Base-by-base conservation (phyloP, 30 jellyfish, hydroid and myxozoan genomes). In the Hydractinia echinata region DNA sequence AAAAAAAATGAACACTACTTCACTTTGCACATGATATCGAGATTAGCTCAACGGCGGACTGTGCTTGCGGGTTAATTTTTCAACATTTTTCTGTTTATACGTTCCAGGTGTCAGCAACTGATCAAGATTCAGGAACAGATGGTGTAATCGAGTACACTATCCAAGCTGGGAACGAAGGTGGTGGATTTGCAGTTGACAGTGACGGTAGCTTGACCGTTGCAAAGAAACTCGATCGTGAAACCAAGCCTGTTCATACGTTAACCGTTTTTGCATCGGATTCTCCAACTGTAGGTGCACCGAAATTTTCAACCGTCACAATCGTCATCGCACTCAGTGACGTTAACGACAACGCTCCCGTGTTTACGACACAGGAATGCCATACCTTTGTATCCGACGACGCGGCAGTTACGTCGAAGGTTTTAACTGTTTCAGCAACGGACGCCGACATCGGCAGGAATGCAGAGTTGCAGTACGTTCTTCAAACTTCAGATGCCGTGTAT, bases 321-420 rank as follows among this genome's bases (percentile, higher is more conserved):
- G 21, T 20, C 6, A 55, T 89, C 6, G 61, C 21, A 49, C 84
- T 89, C 19, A 55, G 54, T 13, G 97, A 89, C 55, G 92, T 84
- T n/a, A 89, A 89, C 76, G 97, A 89, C 80, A 89, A 89, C 67
- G 60, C 66, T 48, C 97, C 97, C 54, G 54, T 60, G 13, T 84
- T 89, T 76, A n/a, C 85, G 5, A 71, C 55, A 15, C 54, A 91
- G n/a, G 66, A 83, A 10, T 79, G 79, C 73, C 30, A 30, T 30
- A 66, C 73, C 7, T 77, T 55, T 49, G 84, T 89, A 7, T 88
- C 95, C 3, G 97, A 89, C 53, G 87, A 89, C 71, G 85, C 88
- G 10, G 92, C 68, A 7, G 50, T 89, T 6, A 85, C 82, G 9
- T 7, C 91, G 66, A 56, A 79, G 10, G 91, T 86, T 6, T 83